Conservation (phyloP, 1,140 invertebrate species). For the Proales similis region DNA sequence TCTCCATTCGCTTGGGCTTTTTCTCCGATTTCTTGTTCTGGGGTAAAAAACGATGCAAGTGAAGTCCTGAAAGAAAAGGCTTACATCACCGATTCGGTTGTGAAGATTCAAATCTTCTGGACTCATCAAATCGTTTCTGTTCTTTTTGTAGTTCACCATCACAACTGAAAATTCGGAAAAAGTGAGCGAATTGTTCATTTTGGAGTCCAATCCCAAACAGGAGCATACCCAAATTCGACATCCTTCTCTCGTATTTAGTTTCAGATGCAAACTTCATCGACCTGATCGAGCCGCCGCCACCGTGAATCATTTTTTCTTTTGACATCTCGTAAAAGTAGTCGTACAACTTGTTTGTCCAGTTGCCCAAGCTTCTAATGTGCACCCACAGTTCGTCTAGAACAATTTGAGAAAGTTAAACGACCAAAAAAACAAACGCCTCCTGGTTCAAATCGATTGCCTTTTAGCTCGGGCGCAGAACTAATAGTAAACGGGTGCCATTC, state of each 20-base stretch:
- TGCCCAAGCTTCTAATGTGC: conserved; percentile 82
- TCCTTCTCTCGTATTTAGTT: conserved; percentile 15
- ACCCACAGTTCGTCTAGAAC: conserved; percentile 76
- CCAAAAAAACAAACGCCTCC: neutral
- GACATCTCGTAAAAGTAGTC: conserved; percentile 62
- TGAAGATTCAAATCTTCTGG: neutral
- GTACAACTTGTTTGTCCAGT: conserved; percentile 86
- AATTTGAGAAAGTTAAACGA: neutral
- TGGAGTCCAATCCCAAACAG: neutral
- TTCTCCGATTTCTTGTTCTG: neutral
- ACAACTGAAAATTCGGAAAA: neutral
- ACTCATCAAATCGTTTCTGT: too few relatives aligned
- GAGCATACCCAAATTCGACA: conserved; percentile 9
- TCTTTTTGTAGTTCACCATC: conserved; percentile 20
- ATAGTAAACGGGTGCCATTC: conserved; percentile 98
- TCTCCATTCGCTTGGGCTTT: conserved; percentile 6
- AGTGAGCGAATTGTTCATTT: neutral
- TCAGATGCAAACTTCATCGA: neutral
- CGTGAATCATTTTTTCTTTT: conserved; percentile 5
- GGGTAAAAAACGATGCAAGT: neutral
- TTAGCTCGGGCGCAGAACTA: conserved; percentile 85
- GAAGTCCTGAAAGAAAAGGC: neutral
- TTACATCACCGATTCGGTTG: neutral
- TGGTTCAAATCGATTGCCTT: conserved; percentile 5
- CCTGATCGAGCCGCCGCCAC: too few relatives aligned